A percentile compares a stretch with the other conserved stretches of the same genome.
Evolutionary conservation across 1,140 invertebrate genomes (phyloP).

Genomic region (Micrasema longulum): DNA sequence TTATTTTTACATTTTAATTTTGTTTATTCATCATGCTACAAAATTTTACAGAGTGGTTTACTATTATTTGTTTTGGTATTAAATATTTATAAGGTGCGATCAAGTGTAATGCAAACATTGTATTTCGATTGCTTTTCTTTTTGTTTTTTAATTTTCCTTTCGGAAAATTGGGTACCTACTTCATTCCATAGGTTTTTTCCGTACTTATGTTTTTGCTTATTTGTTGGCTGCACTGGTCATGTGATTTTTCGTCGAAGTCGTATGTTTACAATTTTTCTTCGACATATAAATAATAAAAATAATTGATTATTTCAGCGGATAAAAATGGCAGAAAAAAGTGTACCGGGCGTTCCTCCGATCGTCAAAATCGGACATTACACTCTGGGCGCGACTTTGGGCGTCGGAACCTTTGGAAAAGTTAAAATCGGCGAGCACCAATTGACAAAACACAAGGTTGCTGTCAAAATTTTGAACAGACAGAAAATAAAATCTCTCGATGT

Average conservation of each 20-base stretch:
- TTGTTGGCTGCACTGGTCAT: conserved; percentile 20
- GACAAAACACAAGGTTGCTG: conserved; percentile 98
- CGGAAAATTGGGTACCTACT: no score
- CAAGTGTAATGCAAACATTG: no score
- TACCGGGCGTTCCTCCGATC: conserved; percentile 76
- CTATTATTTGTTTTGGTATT: no score
- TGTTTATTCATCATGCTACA: no score
- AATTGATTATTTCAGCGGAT: conserved; percentile 23
- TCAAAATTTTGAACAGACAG: conserved; percentile 98
- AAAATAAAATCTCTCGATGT: conserved; percentile 99
- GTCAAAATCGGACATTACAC: conserved; percentile 95
- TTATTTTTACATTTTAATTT: no score
- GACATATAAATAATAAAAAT: conserved; percentile 10
- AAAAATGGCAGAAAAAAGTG: conserved; percentile 72
- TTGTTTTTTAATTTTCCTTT: no score
- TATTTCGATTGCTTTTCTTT: no score
- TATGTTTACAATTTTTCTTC: conserved; percentile 21
- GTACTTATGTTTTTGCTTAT: no score
- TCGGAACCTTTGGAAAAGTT: conserved; percentile 96
- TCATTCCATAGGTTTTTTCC: no score
- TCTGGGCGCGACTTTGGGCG: conserved; percentile 88
- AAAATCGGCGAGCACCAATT: conserved; percentile 98
- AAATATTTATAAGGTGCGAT: no score
- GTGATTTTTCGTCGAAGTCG: conserved; percentile 25
- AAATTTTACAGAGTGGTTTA: no score